Conservation (phyloP, 2,797 vertebrate species). For the Etheostoma perlongum region DNA sequence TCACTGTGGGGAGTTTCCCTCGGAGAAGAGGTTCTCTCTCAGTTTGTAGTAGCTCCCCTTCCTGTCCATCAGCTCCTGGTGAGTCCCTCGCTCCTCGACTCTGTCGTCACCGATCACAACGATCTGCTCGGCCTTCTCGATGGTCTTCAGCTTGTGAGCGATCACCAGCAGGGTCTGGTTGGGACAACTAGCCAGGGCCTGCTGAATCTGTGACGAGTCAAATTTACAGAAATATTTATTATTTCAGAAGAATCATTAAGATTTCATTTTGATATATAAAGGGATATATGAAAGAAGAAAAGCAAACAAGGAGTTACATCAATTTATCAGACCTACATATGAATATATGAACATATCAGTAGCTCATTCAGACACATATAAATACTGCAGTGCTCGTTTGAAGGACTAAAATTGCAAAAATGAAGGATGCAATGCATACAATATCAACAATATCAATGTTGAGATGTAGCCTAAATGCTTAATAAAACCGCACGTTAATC, state of each 20-base stretch:
- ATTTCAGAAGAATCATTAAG: background rate
- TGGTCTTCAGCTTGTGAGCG: conserved; percentile 85
- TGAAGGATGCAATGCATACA: too few relatives aligned
- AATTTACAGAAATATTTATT: background rate
- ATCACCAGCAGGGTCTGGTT: conserved; percentile 88
- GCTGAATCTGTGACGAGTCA: conserved; percentile 80
- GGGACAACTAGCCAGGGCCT: conserved; percentile 57
- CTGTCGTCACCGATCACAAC: conserved; percentile 81
- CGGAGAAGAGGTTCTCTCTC: conserved; percentile 72
- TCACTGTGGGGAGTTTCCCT: conserved; percentile 28
- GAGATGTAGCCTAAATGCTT: background rate
- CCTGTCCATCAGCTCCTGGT: conserved; percentile 76
- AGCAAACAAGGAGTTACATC: background rate
- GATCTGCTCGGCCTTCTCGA: conserved; percentile 85
- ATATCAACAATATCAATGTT: background rate
- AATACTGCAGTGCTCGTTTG: background rate
- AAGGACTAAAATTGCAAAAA: background rate
- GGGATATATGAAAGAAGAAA: background rate
- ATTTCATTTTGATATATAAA: background rate
- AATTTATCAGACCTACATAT: too few relatives aligned
- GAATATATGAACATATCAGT: too few relatives aligned
- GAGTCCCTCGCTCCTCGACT: conserved; percentile 83
- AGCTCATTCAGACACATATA: background rate
- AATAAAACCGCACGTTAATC: too few relatives aligned
- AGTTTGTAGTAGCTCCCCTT: conserved; percentile 83